These are phyloP conservation scores for Heliopora coerulea DNA, from an alignment of 92 coral and sea anemone species.

Conservation along the genomic window DNA sequence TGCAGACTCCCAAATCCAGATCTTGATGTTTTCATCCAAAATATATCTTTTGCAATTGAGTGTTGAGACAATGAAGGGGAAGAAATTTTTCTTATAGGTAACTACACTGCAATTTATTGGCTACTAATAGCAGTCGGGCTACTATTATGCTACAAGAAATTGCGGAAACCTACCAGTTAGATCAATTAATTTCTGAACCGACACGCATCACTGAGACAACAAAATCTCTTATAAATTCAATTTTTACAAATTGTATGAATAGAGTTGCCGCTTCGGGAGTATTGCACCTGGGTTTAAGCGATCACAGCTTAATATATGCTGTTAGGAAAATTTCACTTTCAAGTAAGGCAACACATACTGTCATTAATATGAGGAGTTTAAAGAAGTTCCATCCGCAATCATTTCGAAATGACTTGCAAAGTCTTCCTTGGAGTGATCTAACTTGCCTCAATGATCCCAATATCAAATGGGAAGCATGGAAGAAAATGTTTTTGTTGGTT, in stretches of 20 bases:
- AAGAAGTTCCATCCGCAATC: constrained; percentile 31
- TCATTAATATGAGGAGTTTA: constrained; percentile 18
- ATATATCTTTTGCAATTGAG: no score
- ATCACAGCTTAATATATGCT: constrained; percentile 28
- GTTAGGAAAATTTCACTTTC: constrained; percentile 42
- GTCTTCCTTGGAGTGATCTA: constrained; percentile 15
- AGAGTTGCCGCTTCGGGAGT: constrained; percentile 31
- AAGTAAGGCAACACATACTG: constrained; percentile 28
- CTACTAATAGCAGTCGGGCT: no score
- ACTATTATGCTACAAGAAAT: constrained; percentile 14
- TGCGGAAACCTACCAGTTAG: constrained; percentile 29
- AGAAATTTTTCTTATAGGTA: no score
- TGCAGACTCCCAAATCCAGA: no score
- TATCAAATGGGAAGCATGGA: constrained; percentile 31
- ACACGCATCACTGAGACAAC: constrained; percentile 33
- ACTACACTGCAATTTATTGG: no score
- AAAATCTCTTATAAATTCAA: constrained; percentile 17
- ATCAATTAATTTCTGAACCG: constrained; percentile 28
- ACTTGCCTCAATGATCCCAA: constrained; percentile 7
- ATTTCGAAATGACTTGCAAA: constrained; percentile 5
- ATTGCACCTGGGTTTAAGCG: constrained; percentile 18
- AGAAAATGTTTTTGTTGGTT: constrained; percentile 5
- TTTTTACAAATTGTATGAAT: constrained; percentile 18
- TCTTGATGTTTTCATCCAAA: no score
- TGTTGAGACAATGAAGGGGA: no score